phyloP scores from a whole-genome alignment of 2,113 vertebrate species.

The Capreolus pygargus region DNA sequence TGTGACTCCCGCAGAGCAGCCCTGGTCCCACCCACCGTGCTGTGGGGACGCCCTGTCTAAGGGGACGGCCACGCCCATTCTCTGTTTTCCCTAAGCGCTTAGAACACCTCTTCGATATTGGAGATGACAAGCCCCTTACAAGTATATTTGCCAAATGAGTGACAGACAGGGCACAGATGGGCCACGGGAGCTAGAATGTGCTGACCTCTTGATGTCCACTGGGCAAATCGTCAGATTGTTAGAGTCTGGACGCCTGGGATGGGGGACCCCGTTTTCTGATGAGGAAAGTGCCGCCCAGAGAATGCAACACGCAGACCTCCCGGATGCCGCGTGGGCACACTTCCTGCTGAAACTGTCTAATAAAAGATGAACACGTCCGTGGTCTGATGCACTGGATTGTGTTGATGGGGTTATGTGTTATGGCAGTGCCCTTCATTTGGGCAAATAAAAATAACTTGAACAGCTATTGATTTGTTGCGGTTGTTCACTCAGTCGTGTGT shows the following conservation, averaged over 20 bases:
- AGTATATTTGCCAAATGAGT: rapidly evolving
- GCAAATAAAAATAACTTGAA: neutral
- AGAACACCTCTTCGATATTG: neutral
- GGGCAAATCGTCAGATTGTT: neutral
- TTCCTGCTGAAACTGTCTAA: neutral
- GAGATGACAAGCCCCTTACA: rapidly evolving
- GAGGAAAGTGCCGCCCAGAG: neutral
- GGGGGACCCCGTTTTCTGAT: neutral
- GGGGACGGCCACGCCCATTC: rapidly evolving
- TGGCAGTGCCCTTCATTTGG: neutral
- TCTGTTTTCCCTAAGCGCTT: no score
- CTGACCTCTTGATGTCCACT: no score
- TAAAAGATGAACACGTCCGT: rapidly evolving
- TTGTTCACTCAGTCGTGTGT: neutral
- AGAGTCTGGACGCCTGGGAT: rapidly evolving
- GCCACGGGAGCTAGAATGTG: rapidly evolving
- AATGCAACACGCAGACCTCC: neutral
- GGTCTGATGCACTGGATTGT: rapidly evolving
- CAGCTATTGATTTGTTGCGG: neutral
- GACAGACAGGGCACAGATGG: rapidly evolving
- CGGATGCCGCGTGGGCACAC: neutral
- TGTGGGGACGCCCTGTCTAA: rapidly evolving
- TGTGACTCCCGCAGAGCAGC: rapidly evolving
- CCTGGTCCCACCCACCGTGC: rapidly evolving
- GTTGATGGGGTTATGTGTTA: neutral